Conservation (phyloP, 2,888 invertebrate species). For the Pogonocherus hispidulus region DNA sequence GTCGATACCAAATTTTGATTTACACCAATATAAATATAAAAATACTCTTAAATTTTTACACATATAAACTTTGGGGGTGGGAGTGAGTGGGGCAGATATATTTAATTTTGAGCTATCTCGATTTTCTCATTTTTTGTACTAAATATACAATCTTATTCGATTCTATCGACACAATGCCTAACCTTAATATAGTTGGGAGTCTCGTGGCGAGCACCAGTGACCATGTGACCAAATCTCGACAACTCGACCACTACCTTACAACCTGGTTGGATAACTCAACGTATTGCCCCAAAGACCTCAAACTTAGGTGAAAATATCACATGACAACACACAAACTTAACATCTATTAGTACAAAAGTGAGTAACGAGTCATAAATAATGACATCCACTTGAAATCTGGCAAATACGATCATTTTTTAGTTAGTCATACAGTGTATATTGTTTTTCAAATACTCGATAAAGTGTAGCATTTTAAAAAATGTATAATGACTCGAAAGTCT, state of each 20-base stretch:
- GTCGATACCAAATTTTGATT: constrained; percentile 71
- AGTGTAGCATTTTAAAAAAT: too few relatives aligned
- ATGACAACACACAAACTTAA: background rate
- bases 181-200: constrained; percentile 67
- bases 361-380: background rate
- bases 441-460: too few relatives aligned
- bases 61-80: constrained; percentile 67
- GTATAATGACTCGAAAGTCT: too few relatives aligned
- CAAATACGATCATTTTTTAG: too few relatives aligned
- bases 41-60: constrained; percentile 71
- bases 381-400: background rate
- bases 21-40: constrained; percentile 71
- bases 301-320: background rate
- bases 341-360: background rate
- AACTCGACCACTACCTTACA: constrained; percentile 62
- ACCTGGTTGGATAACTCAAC: constrained; percentile 59
- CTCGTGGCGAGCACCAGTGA: constrained; percentile 68
- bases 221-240: constrained; percentile 65
- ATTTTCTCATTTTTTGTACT: constrained; percentile 67
- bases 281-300: constrained; percentile 38
- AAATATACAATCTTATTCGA: constrained; percentile 70
- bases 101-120: constrained; percentile 70
- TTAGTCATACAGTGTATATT: too few relatives aligned
- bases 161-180: constrained; percentile 69
- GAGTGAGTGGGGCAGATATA: constrained; percentile 57